Evolutionary conservation across 2,113 vertebrate species (phyloP), one percentile per base, ranked within the genome.

Genomic region (Cyanoramphus novaezelandiae): DNA sequence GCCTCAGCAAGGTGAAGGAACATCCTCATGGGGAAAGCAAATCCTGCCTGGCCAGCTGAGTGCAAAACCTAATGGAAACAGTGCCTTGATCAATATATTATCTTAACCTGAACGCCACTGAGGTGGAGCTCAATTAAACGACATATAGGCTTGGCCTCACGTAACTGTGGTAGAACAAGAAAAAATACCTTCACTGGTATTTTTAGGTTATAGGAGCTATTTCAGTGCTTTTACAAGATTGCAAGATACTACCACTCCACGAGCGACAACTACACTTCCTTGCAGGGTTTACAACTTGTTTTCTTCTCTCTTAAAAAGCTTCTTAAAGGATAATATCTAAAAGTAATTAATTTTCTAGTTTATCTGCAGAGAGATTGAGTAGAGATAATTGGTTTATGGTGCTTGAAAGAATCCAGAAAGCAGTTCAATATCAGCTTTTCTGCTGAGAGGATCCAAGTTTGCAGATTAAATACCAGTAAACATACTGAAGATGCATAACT

Each of bases 371-470:
- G 31, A n/a, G 23, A 16, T 65, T 90, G 67, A 90, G 44, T 76
- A 76, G 72, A 91, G 37, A 65, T 69, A 80, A 76, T 49, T 77
- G 52, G 68, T 79, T 90, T 88, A 85, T 0, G 0, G 63, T 72
- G 39, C 62, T 87, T 95, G 78, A 91, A 57, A 95, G 49, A 95
- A 87, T 69, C 65, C 67, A 90, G 81, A 70, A 84, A 72, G 70
- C 44, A 85, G 84, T 82, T 94, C 84, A 82, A 27, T 68, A 81
- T 89, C 86, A 90, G 52, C 19, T 53, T 95, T 64, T 74, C 78
- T 78, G 69, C 24, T 86, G n/a, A 86, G 83, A 43, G 43, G 63
- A 80, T 49, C n/a, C 43, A 57, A 24, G 35, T 23, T 41, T 82
- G 33, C 79, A 68, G 52, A 80, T 78, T 74, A 49, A 53, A 68